Percentiles rank a stretch among this genome's conserved stretches.
These are phyloP conservation scores for Micropterix aruncella DNA, from an alignment of 2,888 invertebrate species.

Conservation along the genomic window DNA sequence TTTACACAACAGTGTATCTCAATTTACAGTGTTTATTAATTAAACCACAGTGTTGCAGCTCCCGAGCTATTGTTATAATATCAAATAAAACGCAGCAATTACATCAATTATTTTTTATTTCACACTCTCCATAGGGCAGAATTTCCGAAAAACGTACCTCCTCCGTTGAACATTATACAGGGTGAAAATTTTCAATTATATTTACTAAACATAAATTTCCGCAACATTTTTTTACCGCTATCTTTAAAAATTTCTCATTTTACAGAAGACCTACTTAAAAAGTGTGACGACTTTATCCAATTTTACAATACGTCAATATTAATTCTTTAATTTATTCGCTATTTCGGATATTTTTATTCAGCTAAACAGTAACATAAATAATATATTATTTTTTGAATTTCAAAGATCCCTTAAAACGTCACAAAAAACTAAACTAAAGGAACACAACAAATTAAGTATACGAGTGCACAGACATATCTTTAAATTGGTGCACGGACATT, in stretches of 20 bases:
- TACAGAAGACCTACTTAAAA: conserved; percentile 2
- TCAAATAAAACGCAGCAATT: background rate
- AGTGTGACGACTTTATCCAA: background rate
- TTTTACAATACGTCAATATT: conserved; percentile 2
- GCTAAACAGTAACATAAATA: conserved; percentile 1
- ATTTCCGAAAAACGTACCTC: background rate
- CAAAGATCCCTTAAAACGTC: background rate
- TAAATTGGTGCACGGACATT: background rate
- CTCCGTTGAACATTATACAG: background rate
- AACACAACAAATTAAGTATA: conserved; percentile 2
- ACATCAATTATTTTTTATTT: background rate
- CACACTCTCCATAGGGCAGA: background rate
- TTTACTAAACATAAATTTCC: conserved; percentile 1
- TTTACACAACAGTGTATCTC: too few species aligned
- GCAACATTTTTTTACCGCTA: conserved; percentile 2
- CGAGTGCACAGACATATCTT: background rate
- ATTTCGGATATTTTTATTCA: conserved; percentile 2
- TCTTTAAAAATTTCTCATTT: conserved; percentile 1
- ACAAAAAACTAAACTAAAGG: conserved; percentile 2
- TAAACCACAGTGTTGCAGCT: too few species aligned
- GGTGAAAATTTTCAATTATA: conserved; percentile 10
- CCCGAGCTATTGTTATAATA: too few species aligned
- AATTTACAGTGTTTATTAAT: too few species aligned
- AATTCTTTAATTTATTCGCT: conserved; percentile 1
- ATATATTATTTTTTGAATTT: background rate